These are phyloP conservation scores for Montipora sp. DNA, from an alignment of 64 coral and sea anemone species.

Conservation along the genomic window DNA sequence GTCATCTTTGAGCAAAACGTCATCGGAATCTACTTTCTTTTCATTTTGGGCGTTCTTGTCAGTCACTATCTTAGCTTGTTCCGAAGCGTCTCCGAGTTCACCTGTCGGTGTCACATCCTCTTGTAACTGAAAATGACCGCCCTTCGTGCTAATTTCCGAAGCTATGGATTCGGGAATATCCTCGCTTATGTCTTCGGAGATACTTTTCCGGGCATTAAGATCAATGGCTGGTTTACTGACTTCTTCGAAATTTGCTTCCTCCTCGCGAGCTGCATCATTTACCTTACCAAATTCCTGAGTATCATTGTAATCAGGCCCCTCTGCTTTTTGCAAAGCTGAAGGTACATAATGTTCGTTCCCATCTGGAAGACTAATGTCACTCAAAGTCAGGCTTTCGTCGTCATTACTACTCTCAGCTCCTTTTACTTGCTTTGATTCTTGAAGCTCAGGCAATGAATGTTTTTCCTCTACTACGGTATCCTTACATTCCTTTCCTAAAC, in stretches of 20 bases:
- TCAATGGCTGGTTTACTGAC: constrained; percentile 5
- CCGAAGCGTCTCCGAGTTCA: neutral
- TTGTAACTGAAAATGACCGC: neutral
- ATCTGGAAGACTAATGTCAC: constrained; percentile 47
- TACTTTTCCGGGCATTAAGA: neutral
- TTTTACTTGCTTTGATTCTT: neutral
- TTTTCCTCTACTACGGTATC: neutral
- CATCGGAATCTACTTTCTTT: neutral
- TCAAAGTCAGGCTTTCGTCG: constrained; percentile 38
- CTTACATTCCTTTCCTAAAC: neutral
- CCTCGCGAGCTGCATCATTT: neutral
- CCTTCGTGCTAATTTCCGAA: neutral
- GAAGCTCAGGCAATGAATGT: neutral
- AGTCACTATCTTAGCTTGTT: neutral
- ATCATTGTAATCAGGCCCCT: neutral
- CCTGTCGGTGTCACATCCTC: neutral
- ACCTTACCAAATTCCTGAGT: neutral
- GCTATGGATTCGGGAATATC: constrained; percentile 11
- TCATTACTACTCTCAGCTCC: neutral
- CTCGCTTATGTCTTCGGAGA: constrained; percentile 29
- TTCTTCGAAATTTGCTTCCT: neutral
- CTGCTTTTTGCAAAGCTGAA: neutral
- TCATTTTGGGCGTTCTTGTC: neutral
- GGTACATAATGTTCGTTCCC: constrained; percentile 10
- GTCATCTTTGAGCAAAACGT: neutral